Conservation (phyloP, 2,888 invertebrate genomes). For the Aphidius colemani region DNA sequence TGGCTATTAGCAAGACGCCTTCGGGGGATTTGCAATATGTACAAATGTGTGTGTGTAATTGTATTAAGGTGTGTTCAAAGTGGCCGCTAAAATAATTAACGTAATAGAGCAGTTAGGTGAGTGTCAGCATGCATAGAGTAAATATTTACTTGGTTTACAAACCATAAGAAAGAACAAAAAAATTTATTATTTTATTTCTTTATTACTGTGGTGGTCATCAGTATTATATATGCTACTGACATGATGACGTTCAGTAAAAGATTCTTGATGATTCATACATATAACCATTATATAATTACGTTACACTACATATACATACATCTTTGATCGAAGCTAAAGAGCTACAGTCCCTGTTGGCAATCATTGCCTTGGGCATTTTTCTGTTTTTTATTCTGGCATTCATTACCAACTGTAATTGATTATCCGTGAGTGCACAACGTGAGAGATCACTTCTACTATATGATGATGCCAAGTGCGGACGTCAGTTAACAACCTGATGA, state of each 20-base stretch:
- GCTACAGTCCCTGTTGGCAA: neutral
- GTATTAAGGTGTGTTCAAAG: slow-evolving; percentile 27
- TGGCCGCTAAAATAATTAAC: slow-evolving; percentile 35
- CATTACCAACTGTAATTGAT: slow-evolving; percentile 25
- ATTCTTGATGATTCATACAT: neutral
- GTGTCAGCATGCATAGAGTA: slow-evolving; percentile 24
- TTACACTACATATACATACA: neutral
- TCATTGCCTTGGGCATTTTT: slow-evolving; percentile 4
- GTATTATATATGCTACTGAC: neutral
- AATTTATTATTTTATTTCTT: neutral
- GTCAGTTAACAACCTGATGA: slow-evolving; percentile 16
- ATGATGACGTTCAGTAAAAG: slow-evolving; percentile 10
- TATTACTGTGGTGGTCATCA: neutral
- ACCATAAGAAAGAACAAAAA: neutral
- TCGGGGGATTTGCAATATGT: slow-evolving; percentile 37
- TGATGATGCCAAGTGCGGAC: neutral
- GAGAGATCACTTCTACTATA: neutral
- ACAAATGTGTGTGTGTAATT: slow-evolving; percentile 32
- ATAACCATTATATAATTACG: neutral
- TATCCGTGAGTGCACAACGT: slow-evolving; percentile 16
- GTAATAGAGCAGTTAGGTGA: slow-evolving; percentile 39
- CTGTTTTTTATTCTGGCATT: slow-evolving; percentile 9
- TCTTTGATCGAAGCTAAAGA: neutral
- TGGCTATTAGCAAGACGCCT: slow-evolving; percentile 37
- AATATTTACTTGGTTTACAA: slow-evolving; percentile 8